Percentiles rank a stretch among this genome's conserved stretches.
Evolutionary conservation across 2,797 vertebrate genomes (phyloP).

Genomic region (Tinamus major): DNA sequence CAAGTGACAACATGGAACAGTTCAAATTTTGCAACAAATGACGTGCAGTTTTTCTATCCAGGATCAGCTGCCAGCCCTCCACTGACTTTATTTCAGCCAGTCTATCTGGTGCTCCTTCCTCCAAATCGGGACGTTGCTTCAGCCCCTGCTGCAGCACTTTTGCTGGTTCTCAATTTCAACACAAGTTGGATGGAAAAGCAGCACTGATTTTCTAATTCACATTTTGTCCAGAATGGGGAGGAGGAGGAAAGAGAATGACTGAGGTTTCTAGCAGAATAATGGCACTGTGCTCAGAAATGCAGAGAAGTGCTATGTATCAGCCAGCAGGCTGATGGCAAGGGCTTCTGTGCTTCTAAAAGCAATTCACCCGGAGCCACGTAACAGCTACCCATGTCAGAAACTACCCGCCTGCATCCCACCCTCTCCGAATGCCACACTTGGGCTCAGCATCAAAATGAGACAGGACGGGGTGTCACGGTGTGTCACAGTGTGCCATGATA

Average conservation of each 20-base stretch:
- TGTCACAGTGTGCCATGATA: too few relatives aligned
- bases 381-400: neutral
- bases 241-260: neutral
- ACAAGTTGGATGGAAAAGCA: neutral
- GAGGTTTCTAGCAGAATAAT: neutral
- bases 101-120: neutral
- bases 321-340: neutral
- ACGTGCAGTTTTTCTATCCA: neutral
- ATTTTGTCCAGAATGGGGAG: neutral
- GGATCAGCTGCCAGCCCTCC: neutral
- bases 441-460: neutral
- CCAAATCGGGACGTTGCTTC: neutral
- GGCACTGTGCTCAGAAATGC: neutral
- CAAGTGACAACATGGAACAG: neutral
- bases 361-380: neutral
- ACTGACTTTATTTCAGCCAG: neutral
- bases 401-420: neutral
- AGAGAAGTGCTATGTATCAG: neutral
- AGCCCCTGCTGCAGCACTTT: neutral
- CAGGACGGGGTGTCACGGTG: neutral
- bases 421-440: neutral
- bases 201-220: neutral
- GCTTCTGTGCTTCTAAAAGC: slow-evolving; percentile 5
- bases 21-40: neutral
- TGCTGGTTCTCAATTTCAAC: neutral